These are phyloP conservation scores for Macaca fascicularis DNA, from an alignment of 2,113 vertebrate genomes.

Conservation along the genomic window T2T-MFA8v1.1 NC_088381.1:46958001-46958500, in stretches of 20 bases:
- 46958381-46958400: not conserved
- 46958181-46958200: not conserved
- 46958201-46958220: not conserved
- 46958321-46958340: not conserved
- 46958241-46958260: conserved; percentile 20
- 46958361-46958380: too few species aligned
- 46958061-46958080: not conserved
- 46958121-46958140: not conserved
- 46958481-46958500: not conserved
- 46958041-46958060: not conserved
- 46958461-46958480: not conserved
- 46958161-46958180: not conserved
- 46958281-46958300: not conserved
- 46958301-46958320: not conserved
- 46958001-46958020: not conserved
- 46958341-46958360: not conserved
- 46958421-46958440: not conserved
- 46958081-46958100: not conserved
- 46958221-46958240: not conserved
- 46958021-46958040: not conserved
- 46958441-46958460: not conserved
- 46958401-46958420: not conserved
- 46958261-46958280: not conserved
- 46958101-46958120: not conserved
- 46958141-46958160: not conserved